These are phyloP conservation scores for Myrmecobius fasciatus DNA, from an alignment of 2,113 vertebrate genomes.

Conservation along the genomic window DNA sequence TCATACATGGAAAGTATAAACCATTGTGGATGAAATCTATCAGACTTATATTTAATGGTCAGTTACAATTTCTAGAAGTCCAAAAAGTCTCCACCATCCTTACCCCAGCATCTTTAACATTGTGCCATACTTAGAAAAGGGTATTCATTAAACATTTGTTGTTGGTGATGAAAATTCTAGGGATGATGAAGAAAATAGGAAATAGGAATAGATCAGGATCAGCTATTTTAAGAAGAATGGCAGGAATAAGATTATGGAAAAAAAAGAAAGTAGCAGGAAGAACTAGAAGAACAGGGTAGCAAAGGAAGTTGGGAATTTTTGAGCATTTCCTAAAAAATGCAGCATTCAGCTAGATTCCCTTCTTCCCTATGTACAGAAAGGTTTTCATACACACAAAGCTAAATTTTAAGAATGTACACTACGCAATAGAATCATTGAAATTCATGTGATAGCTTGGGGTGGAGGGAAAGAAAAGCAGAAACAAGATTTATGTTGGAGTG, in stretches of 20 bases:
- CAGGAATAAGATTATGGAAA: background rate
- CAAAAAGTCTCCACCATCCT: background rate
- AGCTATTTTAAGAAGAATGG: background rate
- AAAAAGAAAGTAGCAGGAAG: background rate
- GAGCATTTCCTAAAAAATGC: background rate
- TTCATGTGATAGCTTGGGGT: background rate
- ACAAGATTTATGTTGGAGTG: background rate
- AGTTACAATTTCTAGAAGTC: background rate
- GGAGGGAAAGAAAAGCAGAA: background rate
- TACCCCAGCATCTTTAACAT: background rate
- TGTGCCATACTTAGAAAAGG: background rate
- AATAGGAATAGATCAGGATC: background rate
- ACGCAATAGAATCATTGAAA: background rate
- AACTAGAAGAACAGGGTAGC: background rate
- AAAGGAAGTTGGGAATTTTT: background rate
- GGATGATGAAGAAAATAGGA: background rate
- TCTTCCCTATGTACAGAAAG: background rate
- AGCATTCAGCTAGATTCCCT: background rate
- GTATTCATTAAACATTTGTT: background rate
- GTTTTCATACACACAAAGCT: background rate
- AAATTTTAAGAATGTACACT: background rate
- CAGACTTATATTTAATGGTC: background rate
- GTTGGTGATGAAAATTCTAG: background rate
- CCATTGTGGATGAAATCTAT: background rate
- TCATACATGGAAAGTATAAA: background rate